Evolutionary conservation across 2,113 vertebrate species (phyloP).

Genomic region (Pelmatolapia mariae): DNA sequence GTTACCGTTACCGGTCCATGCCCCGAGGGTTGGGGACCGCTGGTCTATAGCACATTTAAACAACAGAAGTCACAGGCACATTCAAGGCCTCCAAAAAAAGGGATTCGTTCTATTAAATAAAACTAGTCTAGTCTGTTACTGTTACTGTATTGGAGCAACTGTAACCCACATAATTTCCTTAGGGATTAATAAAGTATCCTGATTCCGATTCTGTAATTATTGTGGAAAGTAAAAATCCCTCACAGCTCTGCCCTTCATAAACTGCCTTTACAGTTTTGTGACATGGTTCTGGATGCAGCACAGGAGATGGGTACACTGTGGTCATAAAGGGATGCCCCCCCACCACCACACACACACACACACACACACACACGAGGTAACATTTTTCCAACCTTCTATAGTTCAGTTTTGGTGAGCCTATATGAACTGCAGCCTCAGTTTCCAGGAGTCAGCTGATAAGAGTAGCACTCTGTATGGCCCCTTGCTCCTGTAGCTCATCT

Average conservation of each 20-base stretch:
- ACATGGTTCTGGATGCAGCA: not conserved
- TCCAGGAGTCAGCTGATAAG: not conserved
- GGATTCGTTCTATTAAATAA: not conserved
- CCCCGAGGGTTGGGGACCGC: too few relatives aligned
- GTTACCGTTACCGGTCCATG: too few relatives aligned
- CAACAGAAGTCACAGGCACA: not conserved
- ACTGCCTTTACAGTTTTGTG: not conserved
- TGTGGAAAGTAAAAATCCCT: not conserved
- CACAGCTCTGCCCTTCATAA: not conserved
- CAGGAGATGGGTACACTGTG: fast-evolving
- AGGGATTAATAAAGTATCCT: not conserved
- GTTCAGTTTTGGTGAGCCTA: not conserved
- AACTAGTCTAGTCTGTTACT: not conserved
- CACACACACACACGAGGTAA: not conserved
- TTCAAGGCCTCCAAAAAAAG: not conserved
- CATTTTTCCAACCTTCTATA: not conserved
- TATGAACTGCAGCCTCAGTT: not conserved
- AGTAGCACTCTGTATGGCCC: not conserved
- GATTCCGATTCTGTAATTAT: not conserved
- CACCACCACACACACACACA: not conserved
- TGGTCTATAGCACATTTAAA: not conserved
- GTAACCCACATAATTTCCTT: not conserved
- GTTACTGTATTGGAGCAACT: not conserved
- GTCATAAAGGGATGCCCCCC: not conserved
- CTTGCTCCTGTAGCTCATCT: not conserved